phyloP scores from a whole-genome alignment of 1,140 invertebrate species.

The Polyergus mexicanus region DNA sequence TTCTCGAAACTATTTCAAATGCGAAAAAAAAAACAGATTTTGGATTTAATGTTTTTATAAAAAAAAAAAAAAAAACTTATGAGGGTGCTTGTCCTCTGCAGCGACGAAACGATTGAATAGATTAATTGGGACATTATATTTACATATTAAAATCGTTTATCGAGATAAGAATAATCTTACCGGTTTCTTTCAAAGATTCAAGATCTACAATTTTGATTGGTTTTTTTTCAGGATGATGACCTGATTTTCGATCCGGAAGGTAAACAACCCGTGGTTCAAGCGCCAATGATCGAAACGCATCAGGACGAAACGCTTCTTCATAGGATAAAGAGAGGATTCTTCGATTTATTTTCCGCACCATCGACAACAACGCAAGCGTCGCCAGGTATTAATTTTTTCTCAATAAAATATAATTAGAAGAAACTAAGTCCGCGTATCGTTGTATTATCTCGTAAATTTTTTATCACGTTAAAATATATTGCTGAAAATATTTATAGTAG shows the following conservation, averaged over 20 bases:
- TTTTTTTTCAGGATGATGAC: constrained; percentile 83
- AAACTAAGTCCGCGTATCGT: neutral
- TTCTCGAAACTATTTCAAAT: neutral
- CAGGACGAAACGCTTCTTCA: constrained; percentile 76
- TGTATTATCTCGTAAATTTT: neutral
- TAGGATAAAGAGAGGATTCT: constrained; percentile 77
- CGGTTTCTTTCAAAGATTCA: neutral
- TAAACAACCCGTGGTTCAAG: constrained; percentile 59
- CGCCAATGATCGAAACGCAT: constrained; percentile 75
- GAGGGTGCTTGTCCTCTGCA: neutral
- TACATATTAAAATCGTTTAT: neutral
- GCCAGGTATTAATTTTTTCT: constrained; percentile 45
- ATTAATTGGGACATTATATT: neutral
- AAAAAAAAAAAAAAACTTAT: too few species aligned
- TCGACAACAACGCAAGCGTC: constrained; percentile 29
- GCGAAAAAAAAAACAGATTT: neutral
- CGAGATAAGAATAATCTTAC: neutral
- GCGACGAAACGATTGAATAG: neutral
- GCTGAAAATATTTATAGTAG: neutral
- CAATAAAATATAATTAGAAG: neutral
- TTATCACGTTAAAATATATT: neutral
- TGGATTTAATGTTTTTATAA: neutral
- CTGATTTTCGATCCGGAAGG: constrained; percentile 81
- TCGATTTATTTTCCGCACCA: constrained; percentile 35
- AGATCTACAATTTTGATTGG: neutral